phyloP scores from a whole-genome alignment of 92 coral and sea anemone species.

The Hydrozoanthus gracilis region DNA sequence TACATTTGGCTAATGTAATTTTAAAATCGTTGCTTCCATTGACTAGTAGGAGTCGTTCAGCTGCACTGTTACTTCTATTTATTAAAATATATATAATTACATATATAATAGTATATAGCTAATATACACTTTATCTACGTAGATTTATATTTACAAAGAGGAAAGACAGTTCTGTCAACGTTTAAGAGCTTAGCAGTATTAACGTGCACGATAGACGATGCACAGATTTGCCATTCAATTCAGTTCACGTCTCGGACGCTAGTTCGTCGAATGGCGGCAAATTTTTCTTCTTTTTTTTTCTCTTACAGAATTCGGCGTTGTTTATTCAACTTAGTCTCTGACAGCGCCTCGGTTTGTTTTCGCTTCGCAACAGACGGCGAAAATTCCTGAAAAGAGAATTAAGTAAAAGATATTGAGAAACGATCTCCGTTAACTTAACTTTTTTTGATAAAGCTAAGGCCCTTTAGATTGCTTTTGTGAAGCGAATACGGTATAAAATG shows the following conservation, averaged over 20 bases:
- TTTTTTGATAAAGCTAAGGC: no score
- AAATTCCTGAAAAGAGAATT: conserved; percentile 36
- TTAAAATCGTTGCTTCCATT: neutral
- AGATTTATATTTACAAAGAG: conserved; percentile 36
- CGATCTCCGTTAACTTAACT: neutral
- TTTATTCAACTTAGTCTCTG: conserved; percentile 21
- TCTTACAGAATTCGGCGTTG: neutral
- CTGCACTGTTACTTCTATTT: conserved; percentile 21
- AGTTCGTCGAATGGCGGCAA: neutral
- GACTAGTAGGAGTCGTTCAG: neutral
- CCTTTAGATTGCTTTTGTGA: no score
- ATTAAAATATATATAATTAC: conserved; percentile 21
- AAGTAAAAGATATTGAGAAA: neutral
- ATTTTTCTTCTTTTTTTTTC: neutral
- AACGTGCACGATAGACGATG: conserved; percentile 6
- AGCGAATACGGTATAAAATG: no score
- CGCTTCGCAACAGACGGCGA: conserved; percentile 40
- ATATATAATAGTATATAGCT: conserved; percentile 23
- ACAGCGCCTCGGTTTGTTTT: conserved; percentile 43
- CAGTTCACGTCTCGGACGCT: conserved; percentile 38
- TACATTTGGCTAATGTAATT: neutral
- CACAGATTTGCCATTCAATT: conserved; percentile 10
- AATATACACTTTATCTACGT: conserved; percentile 39
- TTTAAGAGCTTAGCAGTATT: conserved; percentile 22
- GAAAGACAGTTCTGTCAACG: conserved; percentile 1